phyloP scores from a whole-genome alignment of 1,140 invertebrate genomes.

The Rhyacophila brunnea region DNA sequence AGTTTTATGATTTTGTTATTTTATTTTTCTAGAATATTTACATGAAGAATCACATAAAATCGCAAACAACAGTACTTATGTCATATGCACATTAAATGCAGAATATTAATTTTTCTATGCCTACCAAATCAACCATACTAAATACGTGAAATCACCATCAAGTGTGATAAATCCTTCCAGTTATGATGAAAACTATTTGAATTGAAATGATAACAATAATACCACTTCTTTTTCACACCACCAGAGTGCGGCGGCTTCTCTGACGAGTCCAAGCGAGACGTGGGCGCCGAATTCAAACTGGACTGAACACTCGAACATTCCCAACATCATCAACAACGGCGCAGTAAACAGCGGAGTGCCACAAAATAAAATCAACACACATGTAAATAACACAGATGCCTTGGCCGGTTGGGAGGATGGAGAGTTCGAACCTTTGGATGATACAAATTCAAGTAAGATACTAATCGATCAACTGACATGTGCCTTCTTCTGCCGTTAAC shows the following conservation, averaged over 20 bases:
- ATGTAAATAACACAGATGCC: conserved; percentile 56
- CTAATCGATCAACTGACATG: too few species aligned
- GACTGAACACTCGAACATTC: conserved; percentile 43
- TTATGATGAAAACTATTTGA: not conserved
- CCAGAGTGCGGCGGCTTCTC: conserved; percentile 51
- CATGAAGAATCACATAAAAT: too few species aligned
- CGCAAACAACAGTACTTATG: too few species aligned
- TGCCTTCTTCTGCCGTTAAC: too few species aligned
- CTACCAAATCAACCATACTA: too few species aligned
- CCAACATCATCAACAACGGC: conserved; percentile 46
- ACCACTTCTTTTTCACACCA: not conserved
- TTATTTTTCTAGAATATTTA: too few species aligned
- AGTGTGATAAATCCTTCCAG: too few species aligned
- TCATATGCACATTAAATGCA: not conserved
- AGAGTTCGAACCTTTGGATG: conserved; percentile 77
- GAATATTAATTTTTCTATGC: not conserved
- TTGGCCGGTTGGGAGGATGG: conserved; percentile 72
- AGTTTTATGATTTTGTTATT: too few species aligned
- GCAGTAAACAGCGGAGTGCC: conserved; percentile 41
- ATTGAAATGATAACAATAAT: not conserved
- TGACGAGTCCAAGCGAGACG: conserved; percentile 54
- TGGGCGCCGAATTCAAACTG: conserved; percentile 55
- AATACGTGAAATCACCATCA: too few species aligned
- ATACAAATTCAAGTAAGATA: conserved; percentile 50
- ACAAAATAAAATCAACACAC: conserved; percentile 44